These are phyloP conservation scores for Philopedon plagiatum DNA, from an alignment of 2,888 invertebrate genomes.

Conservation along the genomic window DNA sequence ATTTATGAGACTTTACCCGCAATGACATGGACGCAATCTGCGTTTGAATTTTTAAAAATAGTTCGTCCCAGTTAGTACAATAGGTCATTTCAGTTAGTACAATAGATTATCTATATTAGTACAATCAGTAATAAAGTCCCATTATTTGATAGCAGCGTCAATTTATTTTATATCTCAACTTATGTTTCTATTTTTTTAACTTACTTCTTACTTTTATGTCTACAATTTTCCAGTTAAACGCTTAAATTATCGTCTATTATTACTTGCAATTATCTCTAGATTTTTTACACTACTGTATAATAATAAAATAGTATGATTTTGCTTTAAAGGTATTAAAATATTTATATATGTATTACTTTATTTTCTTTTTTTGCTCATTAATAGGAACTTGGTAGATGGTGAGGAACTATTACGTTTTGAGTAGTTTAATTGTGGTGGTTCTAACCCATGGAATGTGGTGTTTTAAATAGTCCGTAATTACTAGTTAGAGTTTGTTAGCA, in stretches of 20 bases:
- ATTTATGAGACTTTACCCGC: neutral
- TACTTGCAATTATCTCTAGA: no score
- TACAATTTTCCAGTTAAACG: no score
- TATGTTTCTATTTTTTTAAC: no score
- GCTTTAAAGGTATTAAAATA: constrained; percentile 29
- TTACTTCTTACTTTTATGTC: neutral
- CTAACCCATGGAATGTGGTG: constrained; percentile 44
- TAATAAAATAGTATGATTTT: constrained; percentile 41
- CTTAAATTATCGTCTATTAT: neutral
- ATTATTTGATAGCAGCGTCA: no score
- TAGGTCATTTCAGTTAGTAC: neutral
- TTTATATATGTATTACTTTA: constrained; percentile 22
- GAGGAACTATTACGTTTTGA: constrained; percentile 48
- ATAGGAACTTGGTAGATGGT: constrained; percentile 51
- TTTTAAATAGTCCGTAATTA: constrained; percentile 11
- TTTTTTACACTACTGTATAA: constrained; percentile 27
- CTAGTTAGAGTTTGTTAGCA: constrained; percentile 2
- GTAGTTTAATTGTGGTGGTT: constrained; percentile 13
- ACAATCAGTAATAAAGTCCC: no score
- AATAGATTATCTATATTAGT: neutral
- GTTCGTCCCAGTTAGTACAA: neutral
- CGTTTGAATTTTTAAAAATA: neutral
- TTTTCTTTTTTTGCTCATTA: constrained; percentile 45
- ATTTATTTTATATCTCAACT: no score
- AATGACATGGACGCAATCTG: neutral